These are phyloP conservation scores for Euphonia xanthogaster DNA, from an alignment of 2,797 vertebrate genomes.

Conservation along the genomic window DNA sequence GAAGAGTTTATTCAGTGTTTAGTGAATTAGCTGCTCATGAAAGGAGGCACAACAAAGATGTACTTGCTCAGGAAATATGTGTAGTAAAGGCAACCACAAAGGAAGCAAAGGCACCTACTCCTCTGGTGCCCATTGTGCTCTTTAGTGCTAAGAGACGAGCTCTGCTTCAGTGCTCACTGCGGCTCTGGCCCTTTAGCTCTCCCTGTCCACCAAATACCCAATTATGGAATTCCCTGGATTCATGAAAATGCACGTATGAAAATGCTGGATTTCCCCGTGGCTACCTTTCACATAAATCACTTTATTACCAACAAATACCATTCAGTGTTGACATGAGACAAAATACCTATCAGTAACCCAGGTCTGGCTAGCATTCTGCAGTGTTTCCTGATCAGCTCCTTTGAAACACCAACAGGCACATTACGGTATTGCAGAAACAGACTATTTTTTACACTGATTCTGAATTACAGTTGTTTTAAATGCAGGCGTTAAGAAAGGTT, in stretches of 20 bases:
- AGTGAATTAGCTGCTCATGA: neutral
- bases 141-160: neutral
- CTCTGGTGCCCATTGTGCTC: neutral
- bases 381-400: neutral
- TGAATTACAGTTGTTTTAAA: neutral
- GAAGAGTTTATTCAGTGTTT: neutral
- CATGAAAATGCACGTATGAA: neutral
- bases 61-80: neutral
- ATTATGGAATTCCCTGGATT: neutral
- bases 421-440: neutral
- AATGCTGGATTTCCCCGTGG: neutral
- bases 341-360: neutral
- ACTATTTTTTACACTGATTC: neutral
- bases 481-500: neutral
- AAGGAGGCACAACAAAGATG: neutral
- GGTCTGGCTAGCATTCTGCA: neutral
- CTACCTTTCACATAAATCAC: neutral
- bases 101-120: neutral
- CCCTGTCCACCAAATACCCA: neutral
- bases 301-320: neutral
- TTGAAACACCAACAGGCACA: neutral
- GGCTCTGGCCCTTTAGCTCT: neutral
- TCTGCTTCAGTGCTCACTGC: neutral
- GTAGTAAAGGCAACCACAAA: neutral
- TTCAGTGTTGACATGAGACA: neutral